Conservation (phyloP, 2,113 vertebrate species). For the Gavia stellata region DNA sequence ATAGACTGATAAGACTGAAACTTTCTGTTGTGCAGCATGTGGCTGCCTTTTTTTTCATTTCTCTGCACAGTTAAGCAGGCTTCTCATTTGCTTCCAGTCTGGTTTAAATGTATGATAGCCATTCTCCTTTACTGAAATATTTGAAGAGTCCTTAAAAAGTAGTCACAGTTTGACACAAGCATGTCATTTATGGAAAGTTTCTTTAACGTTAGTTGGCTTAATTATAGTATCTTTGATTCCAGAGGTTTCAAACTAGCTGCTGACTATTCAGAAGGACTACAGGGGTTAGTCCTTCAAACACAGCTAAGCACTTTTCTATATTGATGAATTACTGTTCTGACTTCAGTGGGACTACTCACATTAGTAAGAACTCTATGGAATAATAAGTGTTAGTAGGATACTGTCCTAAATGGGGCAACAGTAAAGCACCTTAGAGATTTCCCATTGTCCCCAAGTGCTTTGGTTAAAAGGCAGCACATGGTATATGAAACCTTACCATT, state of each 20-base stretch:
- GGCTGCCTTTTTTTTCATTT: neutral
- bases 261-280: neutral
- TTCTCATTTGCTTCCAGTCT: neutral
- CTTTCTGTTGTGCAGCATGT: fast-evolving
- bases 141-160: neutral
- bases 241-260: neutral
- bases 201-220: neutral
- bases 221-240: neutral
- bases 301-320: neutral
- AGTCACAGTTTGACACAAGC: neutral
- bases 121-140: neutral
- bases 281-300: neutral
- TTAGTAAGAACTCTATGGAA: neutral
- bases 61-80: neutral
- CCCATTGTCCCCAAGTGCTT: neutral
- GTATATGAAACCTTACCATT: neutral
- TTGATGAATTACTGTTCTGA: neutral
- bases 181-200: neutral
- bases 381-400: neutral
- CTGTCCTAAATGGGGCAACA: neutral
- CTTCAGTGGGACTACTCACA: neutral
- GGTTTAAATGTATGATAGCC: neutral
- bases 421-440: neutral
- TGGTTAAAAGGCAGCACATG: neutral
- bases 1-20: neutral